These are phyloP conservation scores for Corythaeola cristata DNA, from an alignment of 2,113 vertebrate genomes.

Conservation along the genomic window DNA sequence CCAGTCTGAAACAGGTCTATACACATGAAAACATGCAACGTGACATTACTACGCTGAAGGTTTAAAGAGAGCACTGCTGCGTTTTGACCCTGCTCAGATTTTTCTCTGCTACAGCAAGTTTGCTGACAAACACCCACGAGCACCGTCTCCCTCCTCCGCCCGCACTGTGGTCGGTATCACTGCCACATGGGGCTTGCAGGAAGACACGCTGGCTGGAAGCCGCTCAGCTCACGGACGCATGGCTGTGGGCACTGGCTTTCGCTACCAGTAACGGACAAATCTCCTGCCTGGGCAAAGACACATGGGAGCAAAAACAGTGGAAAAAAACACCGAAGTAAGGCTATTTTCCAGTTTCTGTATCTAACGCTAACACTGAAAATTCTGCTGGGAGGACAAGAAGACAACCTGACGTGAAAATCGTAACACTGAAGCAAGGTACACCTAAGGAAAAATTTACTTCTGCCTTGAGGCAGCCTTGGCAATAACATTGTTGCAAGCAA, in stretches of 20 bases:
- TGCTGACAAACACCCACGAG: fast-evolving
- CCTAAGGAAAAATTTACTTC: not conserved
- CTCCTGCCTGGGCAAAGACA: not conserved
- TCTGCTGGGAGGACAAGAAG: not conserved
- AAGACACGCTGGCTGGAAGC: not conserved
- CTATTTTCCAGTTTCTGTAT: not conserved
- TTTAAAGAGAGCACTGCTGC: not conserved
- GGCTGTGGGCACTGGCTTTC: not conserved
- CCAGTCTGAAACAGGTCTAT: not conserved
- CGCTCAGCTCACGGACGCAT: not conserved
- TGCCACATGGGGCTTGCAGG: not conserved
- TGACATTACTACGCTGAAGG: not conserved
- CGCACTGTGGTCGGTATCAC: fast-evolving
- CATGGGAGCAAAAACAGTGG: not conserved
- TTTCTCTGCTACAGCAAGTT: not conserved
- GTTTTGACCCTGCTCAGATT: not conserved
- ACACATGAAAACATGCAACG: not conserved
- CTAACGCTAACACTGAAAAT: not conserved
- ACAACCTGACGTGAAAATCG: not conserved
- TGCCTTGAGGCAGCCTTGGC: not conserved
- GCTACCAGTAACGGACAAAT: not conserved
- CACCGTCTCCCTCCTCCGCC: not conserved
- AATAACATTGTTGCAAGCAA: not conserved
- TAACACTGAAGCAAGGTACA: fast-evolving
- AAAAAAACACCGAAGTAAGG: not conserved